Evolutionary conservation across 2,797 vertebrate genomes (phyloP), one percentile per base, ranked within the genome.

Genomic region (Vireo griseus): DNA sequence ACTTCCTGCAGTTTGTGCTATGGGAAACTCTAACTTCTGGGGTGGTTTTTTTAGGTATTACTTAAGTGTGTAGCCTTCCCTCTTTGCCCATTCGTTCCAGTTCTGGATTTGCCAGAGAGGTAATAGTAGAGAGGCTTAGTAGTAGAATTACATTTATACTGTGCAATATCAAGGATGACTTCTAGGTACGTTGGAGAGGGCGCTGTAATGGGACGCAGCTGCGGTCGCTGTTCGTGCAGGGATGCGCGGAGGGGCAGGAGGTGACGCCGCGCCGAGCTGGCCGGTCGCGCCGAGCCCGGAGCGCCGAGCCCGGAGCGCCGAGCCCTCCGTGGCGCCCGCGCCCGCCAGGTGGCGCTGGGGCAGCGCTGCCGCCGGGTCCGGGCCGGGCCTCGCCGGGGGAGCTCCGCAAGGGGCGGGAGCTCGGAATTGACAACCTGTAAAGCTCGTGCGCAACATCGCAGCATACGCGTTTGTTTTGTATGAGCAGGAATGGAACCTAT

Each of bases 381-480:
- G 42, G 28, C 33, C 16, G 33, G 8, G 28, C 35, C 58, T 4
- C 16, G 12, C 35, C 18, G 18, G 6, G 22, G 33, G 7, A 1
- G 48, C 5, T 8, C 10, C 14, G 20, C 16, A 2, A 5, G 29
- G 31, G 29, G 10, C 4, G 19, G 20, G 20, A 10, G 59, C 26
- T 29, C 16, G 25, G 68, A 39, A 7, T 75, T 25, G 7, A 6
- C 9, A 28, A 50, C 21, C 26, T 14, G 11, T 15, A 0, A 13
- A 12, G 13, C 48, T 37, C 21, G 5, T 16, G 31, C 33, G 54
- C 42, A 8, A 0, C 48, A 31, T 21, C 1, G 2, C 45, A 15
- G 2, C 59, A 0, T 7, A 2, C 5, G 0, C 40, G 28, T 54
- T 4, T 33, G 15, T 58, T 59, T n/a, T 28, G 5, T n/a, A 2